Evolutionary conservation across 1,140 invertebrate species (phyloP).

Genomic region (Schmidtea mediterranea): DNA sequence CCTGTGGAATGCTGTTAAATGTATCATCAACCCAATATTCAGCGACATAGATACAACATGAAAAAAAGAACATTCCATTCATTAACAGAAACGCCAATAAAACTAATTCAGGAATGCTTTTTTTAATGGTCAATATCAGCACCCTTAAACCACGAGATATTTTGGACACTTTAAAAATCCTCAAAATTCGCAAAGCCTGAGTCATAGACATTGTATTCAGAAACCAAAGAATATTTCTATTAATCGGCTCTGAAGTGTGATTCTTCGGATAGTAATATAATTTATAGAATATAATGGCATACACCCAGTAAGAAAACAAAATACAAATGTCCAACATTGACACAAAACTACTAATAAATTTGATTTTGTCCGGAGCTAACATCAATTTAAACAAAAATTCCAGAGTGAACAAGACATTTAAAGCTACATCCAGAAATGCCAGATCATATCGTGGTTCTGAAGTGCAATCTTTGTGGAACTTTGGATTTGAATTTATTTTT

Average conservation of each 20-base stretch:
- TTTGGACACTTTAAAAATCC: conserved; percentile 5
- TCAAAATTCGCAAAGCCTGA: conserved; percentile 4
- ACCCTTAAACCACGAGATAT: conserved; percentile 6
- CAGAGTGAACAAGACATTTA: conserved; percentile 3
- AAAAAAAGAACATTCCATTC: conserved; percentile 6
- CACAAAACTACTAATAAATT: neutral
- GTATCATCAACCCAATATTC: neutral
- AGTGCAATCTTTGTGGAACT: neutral
- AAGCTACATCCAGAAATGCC: neutral
- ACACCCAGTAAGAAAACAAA: conserved; percentile 3
- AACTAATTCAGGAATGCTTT: conserved; percentile 5
- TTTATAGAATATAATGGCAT: neutral
- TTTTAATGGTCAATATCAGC: conserved; percentile 4
- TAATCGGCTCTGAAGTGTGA: too few relatives aligned
- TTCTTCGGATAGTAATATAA: too few relatives aligned
- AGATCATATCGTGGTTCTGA: neutral
- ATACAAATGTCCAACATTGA: conserved; percentile 4
- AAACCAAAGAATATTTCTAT: too few relatives aligned
- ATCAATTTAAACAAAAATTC: conserved; percentile 6
- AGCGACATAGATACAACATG: conserved; percentile 2
- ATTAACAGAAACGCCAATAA: conserved; percentile 1
- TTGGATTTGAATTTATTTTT: neutral
- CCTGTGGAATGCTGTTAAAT: conserved; percentile 2
- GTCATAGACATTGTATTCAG: neutral
- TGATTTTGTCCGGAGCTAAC: conserved; percentile 1